Base-by-base conservation (phyloP, 2,888 invertebrate genomes). In the Ethmia dodecea region DNA sequence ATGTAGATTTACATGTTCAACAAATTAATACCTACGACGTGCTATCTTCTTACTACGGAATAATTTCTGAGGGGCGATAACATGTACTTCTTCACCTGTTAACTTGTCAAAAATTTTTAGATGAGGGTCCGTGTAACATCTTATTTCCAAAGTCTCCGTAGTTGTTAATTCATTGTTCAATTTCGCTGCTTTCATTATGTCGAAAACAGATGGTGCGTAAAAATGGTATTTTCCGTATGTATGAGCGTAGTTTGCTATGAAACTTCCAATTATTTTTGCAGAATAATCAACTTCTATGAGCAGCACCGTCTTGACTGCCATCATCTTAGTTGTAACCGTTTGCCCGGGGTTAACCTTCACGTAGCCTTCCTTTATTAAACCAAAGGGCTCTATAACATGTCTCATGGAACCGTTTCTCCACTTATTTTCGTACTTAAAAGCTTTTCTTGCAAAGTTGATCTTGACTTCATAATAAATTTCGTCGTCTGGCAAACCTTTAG, bases 191-290 rank as follows among this genome's bases (percentile, higher is more conserved):
- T 45, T 63, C 79, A 83, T 73, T 2, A 83, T 71, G 31, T 57
- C 53, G 14, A 42, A 34, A 0, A 77, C 49, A 1, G 60, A 40
- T 1, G 80, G 79, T 0, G 79, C 64, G 46, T 62, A 83, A 37
- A 75, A 77, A 40, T 80, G 75, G 39, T 81, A 69, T 42, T 67
- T 70, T 0, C 81, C 81, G 14, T 75, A 77, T 8, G 57, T 8
- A 2, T 47, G 43, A 0, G 58, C 66, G 30, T 67, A 81, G 42
- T 77, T 74, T 0, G 60, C 60, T 13, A 80, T 52, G 0, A 75
- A 27, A 35, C 51, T 60, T 0, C 81, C 81, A 11, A 52, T 38
- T 2, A 83, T 41, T 14, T 44, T 39, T 0, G 78, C 68, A 13
- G 45, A 32, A 15, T 70, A 75, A 1, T 51, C 43, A 2, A 80